Base-by-base conservation (phyloP, 2,797 vertebrate genomes). In the Syngnathus acus region DNA sequence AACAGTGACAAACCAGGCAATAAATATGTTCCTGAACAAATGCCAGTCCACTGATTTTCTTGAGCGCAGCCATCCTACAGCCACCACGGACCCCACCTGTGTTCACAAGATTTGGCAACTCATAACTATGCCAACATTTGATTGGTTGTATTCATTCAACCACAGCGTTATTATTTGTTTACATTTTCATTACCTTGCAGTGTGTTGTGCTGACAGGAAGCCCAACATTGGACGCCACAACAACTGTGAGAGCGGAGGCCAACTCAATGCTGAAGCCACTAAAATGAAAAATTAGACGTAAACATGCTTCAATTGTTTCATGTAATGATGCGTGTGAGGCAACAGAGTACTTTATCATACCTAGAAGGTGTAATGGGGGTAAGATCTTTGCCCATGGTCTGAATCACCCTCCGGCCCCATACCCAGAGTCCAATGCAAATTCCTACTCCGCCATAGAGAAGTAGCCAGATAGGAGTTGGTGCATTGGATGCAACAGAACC, bases 211-310 rank as follows among this genome's bases (percentile, higher is more conserved):
- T 99, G 89, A 99, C 94, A 61, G 97, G 97, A 72, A 99, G 94
- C 7, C 97, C 96, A 0, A 98, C 77, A 4, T 99, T 99, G 47
- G 97, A 99, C 0, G 97, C 97, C 1, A 95, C 92, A 19, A 99
- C 93, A 65, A 98, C 97, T 0, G 97, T 98, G 69, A 96, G 67
- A 0, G 97, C 97, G 37, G 97, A 99, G 0, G 97, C 93, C 67
- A 99, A 83, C 78, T 99, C 97, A 16, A 99, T 99, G 82, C 95
- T 98, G 91, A 99, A 99, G 72, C 97, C 97, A 2, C 97, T 99
- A 66, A 2, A 72, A 45, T 54, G 21, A 21, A 62, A 26, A 3
- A 62, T 43, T 14, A 26, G 17, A 26, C 9, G 21, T 10, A 39
- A 13, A n/a, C 19, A 5, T 4, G 0, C 17, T 66, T 59, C 7